These are phyloP conservation scores for Chlamydotis undulata DNA, from an alignment of 2,113 vertebrate genomes.

Conservation along the genomic window DNA sequence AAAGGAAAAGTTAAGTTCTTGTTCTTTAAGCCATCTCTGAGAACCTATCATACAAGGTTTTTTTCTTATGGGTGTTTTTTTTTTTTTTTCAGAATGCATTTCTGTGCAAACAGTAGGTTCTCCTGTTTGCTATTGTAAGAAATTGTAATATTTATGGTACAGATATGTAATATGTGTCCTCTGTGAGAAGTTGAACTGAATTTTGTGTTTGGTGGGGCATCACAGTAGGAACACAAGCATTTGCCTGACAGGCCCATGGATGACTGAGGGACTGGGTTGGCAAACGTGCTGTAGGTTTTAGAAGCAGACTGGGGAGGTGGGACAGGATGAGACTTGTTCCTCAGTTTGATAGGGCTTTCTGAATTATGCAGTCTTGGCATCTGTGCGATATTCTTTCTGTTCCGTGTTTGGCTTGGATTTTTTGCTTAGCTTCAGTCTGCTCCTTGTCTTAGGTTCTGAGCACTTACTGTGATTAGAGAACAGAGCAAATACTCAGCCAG, in stretches of 20 bases:
- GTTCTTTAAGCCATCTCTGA: neutral
- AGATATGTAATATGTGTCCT: neutral
- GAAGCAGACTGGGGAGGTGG: neutral
- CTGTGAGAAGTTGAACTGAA: neutral
- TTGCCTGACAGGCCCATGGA: neutral
- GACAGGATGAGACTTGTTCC: neutral
- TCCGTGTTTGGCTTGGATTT: neutral
- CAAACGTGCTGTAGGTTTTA: neutral
- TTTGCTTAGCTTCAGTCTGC: conserved; percentile 5
- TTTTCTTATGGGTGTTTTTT: neutral
- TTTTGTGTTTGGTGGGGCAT: neutral
- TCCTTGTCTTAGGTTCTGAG: neutral
- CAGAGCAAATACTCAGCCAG: neutral
- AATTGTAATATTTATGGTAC: neutral
- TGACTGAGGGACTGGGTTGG: neutral
- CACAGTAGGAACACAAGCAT: neutral
- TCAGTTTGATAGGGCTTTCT: neutral
- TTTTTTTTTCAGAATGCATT: neutral
- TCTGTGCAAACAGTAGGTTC: neutral
- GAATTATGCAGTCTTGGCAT: neutral
- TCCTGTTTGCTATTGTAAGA: neutral
- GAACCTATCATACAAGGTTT: neutral
- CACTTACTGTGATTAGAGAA: conserved; percentile 13
- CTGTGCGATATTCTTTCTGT: neutral
- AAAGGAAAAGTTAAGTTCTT: neutral